Conservation (phyloP, 2,888 invertebrate species). For the Pandemis corylana region DNA sequence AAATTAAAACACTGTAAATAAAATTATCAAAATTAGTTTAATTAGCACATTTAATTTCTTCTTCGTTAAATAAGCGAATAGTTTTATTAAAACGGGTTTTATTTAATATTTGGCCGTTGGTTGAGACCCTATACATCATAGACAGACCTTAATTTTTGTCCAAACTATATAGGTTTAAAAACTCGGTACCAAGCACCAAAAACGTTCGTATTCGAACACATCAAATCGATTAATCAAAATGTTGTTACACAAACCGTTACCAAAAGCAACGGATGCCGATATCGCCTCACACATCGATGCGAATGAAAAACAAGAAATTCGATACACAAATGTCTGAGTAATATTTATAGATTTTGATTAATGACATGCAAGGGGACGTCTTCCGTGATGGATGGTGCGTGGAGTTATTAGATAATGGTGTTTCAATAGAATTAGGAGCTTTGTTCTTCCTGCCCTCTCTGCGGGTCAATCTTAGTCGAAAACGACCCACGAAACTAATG, state of each 20-base stretch:
- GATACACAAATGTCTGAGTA: conserved; percentile 76
- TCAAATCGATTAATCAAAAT: conserved; percentile 37
- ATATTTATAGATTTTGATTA: conserved; percentile 83
- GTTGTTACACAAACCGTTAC: conserved; percentile 41
- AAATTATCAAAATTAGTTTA: too few relatives aligned
- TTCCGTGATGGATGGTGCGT: conserved; percentile 74
- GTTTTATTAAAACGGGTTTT: too few relatives aligned
- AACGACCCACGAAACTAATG: background rate
- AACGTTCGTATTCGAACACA: conserved; percentile 31
- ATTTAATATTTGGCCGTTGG: too few relatives aligned
- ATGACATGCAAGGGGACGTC: conserved; percentile 77
- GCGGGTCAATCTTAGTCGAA: conserved; percentile 50
- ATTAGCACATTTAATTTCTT: too few relatives aligned
- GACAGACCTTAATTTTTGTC: too few relatives aligned
- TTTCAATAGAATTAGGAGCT: conserved; percentile 81
- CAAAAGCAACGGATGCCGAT: conserved; percentile 24
- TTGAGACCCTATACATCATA: too few relatives aligned
- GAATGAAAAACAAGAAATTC: conserved; percentile 58
- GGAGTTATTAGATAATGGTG: conserved; percentile 82
- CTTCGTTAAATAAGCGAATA: too few relatives aligned
- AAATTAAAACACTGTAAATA: too few relatives aligned
- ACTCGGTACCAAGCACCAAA: background rate
- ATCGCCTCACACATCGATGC: conserved; percentile 35
- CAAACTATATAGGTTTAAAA: background rate
- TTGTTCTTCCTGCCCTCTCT: conserved; percentile 75